Evolutionary conservation across 2,113 vertebrate genomes (phyloP), one percentile per base, ranked within the genome.

Genomic region (Perccottus glenii): DNA sequence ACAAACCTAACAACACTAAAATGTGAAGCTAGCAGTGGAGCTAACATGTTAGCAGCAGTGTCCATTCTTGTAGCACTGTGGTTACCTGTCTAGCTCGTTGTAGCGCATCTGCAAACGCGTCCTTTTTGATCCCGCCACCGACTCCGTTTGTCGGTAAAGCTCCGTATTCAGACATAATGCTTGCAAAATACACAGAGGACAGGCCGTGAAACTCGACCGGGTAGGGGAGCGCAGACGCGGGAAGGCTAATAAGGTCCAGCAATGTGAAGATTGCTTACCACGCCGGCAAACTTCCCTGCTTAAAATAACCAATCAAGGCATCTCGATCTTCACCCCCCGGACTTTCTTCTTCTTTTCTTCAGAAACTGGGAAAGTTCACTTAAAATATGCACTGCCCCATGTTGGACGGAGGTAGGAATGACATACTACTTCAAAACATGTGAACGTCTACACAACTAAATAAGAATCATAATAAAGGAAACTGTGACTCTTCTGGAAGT

Each of bases 101-200:
- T 62, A 96, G 94, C 0, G 95, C 95, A 75, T 97, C 95, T 2
- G 95, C 95, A 80, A 97, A 97, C 10, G 95, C 95, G 88, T 97
- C 95, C 65, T 95, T 96, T 82, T 95, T 95, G 78, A 88, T 86
- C 51, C 87, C 92, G 49, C 93, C 86, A 38, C 86, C 90, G 73
- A 90, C 87, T 85, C 90, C 93, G 66, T 89, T 88, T 11, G 92
- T 87, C 67, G 93, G 89, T 66, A 92, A 75, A 87, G 78, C 79
- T 67, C 82, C 89, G 86, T 92, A 94, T 43, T 92, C 93, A 78
- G 94, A 94, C 94, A 94, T 94, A 81, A 78, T 92, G 82, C 81
- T 84, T 72, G 67, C 70, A 67, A 15, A 56, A 77, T 52, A 72
- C 71, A 50, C 70, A 56, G 63, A 47, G 64, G 71, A 66, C 56